Evolutionary conservation across 2,113 vertebrate genomes (phyloP), one percentile per base, ranked within the genome.

Genomic region (Dasyornis broadbenti): DNA sequence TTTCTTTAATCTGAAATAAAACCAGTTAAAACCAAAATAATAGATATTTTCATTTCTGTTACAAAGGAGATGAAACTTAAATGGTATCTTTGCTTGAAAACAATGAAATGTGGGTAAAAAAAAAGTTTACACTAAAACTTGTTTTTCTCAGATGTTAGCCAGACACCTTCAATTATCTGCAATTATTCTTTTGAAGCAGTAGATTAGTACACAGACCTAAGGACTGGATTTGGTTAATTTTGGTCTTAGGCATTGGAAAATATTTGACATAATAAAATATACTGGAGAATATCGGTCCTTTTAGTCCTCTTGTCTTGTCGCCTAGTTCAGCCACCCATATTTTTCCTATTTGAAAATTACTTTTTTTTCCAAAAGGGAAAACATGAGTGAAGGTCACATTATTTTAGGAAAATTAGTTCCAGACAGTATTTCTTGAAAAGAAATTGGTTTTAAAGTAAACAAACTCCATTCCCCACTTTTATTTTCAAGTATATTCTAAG

Each of bases 321-420:
- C 18, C 13, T 60, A 10, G 8, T 72, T 79, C 45, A 88, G 24
- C 9, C 0, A 16, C 13, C 15, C 37, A 7, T 72, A 35, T 70
- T 93, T 93, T 94, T 90, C 42, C 39, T 70, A 76, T 92, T 73
- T 16, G 2, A 80, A 87, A 75, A 39, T 60, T 63, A 18, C n/a
- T 33, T 87, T 39, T 75, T 80, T 91, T 76, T 40, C 61, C n/a
- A 82, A 69, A 64, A 69, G 53, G 40, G 24, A 80, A 88, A 60
- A 94, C 80, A 64, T 69, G 13, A 93, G 30, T 54, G 52, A 75
- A 63, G 11, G 10, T 73, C 45, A 88, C 63, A 95, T 86, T 93
- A 79, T 80, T 94, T 80, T 63, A 86, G 37, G 39, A 82, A 82
- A 96, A 95, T 92, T 72, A 88, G 23, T 88, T 94, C 63, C 90